phyloP scores from a whole-genome alignment of 2,797 vertebrate species.

The Todus mexicanus region DNA sequence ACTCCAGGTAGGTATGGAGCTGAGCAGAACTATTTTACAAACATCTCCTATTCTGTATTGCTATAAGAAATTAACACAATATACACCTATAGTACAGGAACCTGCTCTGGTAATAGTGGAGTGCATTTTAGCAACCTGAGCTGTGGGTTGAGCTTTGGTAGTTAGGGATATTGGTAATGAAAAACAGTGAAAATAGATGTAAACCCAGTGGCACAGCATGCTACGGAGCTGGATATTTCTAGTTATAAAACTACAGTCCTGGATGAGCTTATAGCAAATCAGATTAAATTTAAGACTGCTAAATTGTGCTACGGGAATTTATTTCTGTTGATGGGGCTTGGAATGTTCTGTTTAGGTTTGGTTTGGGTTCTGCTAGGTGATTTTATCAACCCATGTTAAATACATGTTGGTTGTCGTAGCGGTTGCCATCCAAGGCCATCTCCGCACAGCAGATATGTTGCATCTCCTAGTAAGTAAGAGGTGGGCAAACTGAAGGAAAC shows the following conservation, averaged over 20 bases:
- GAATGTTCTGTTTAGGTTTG: background rate
- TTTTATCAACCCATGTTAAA: background rate
- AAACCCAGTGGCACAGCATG: background rate
- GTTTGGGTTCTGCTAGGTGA: background rate
- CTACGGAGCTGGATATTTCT: background rate
- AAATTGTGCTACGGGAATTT: background rate
- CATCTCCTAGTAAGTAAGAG: background rate
- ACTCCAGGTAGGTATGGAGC: background rate
- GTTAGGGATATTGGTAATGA: background rate
- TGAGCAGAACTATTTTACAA: background rate
- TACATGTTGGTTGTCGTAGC: background rate
- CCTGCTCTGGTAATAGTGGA: background rate
- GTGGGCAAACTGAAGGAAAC: background rate
- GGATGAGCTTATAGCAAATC: background rate
- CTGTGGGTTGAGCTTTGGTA: background rate
- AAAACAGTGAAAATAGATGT: background rate
- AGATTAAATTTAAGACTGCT: background rate
- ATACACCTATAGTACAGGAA: background rate
- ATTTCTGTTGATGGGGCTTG: background rate
- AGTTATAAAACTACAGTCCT: background rate
- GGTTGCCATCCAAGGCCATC: background rate
- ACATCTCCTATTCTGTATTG: background rate
- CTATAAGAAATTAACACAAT: background rate
- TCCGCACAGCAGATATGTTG: background rate
- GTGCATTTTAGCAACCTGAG: background rate